Base-by-base conservation (phyloP, 2,888 invertebrate species). In the Pristionchus mayeri region DNA sequence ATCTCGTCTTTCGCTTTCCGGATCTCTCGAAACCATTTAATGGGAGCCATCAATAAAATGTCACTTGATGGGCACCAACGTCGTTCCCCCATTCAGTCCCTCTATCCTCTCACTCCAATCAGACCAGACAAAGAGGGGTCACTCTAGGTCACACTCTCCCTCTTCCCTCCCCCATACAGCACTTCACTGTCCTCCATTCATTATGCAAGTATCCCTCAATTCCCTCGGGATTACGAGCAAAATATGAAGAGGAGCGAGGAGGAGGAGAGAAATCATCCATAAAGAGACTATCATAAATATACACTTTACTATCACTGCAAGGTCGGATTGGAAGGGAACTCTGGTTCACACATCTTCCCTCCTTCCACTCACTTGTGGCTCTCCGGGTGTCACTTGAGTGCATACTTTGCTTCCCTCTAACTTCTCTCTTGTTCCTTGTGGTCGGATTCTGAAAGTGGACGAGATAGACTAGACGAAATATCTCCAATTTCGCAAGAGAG, bases 351-450 rank as follows among this genome's bases (percentile, higher is more conserved):
- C 27, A 30, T 75, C 75, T 24, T 6, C 3, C 13, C 30, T 34
- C 13, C 30, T 44, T 44, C 24, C n/a, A 27, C 75, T 24, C 11
- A 89, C 89, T 86, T 89, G 97, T 0, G 97, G 97, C 91, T 97
- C 97, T 63, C 96, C 96, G 0, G 96, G 96, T 30, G 96, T 95
- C 34, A 98, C 97, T 85, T 95, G 95, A 0, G 97, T 97, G 94
- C 98, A 98, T 85, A 97, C 95, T 86, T 97, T 96, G 93, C 97
- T 97, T 95, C 97, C 97, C 93, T 98, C 98, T 87, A 98, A 96
- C 91, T 96, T 95, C 94, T 98, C 98, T 27, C 96, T 95, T 18
- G 97, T 96, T 89, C 97, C 96, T 94, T 97, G 97, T 50, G 98
- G 98, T 86, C 98, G 96, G 93, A 98, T 96, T 94, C 98, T 98